Evolutionary conservation across 2,113 vertebrate genomes (phyloP), one percentile per base, ranked within the genome.

Genomic region (Muntiacus muntjak): DNA sequence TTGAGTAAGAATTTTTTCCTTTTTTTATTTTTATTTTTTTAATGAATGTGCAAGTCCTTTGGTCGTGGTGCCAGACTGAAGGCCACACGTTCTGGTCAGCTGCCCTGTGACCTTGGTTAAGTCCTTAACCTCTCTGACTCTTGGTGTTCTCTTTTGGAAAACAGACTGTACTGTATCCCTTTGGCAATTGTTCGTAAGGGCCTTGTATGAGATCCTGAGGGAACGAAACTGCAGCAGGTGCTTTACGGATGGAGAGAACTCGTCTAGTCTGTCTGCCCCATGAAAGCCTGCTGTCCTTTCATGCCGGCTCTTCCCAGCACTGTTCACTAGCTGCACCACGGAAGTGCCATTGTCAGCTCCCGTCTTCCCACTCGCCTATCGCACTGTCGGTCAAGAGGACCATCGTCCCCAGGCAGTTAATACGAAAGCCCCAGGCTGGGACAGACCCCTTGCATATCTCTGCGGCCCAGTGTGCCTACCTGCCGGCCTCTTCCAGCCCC

Each of bases 161-260:
- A 17, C 21, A 83, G 84, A 54, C 58, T 3, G 21, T 67, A 36
- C 67, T 1, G 13, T 28, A 17, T 76, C 55, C 1, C 4, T 8
- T 76, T 21, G 1, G 60, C 2, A 5, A 19, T 33, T 3, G 23
- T 71, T 74, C 25, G 4, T 9, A 76, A 50, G 47, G 52, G 33
- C 57, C 57, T 62, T 52, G 55, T 33, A 26, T 28, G 62, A 76
- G 87, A 25, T 11, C 2, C 2, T 1, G 43, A 57, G 50, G 74
- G 62, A 16, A 15, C 3, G 2, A 64, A 3, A 5, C 89, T 7
- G 0, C 23, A 2, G 40, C 3, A 0, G 30, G 1, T 1, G 54
- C 12, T 26, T 6, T 19, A n/a, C 7, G 0, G 5, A 5, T 23
- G 64, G 12, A 8, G 82, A 52, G 67, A 19, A 23, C 14, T 15